Evolutionary conservation across 2,888 invertebrate species (phyloP).

Genomic region (Hartigia nigra): DNA sequence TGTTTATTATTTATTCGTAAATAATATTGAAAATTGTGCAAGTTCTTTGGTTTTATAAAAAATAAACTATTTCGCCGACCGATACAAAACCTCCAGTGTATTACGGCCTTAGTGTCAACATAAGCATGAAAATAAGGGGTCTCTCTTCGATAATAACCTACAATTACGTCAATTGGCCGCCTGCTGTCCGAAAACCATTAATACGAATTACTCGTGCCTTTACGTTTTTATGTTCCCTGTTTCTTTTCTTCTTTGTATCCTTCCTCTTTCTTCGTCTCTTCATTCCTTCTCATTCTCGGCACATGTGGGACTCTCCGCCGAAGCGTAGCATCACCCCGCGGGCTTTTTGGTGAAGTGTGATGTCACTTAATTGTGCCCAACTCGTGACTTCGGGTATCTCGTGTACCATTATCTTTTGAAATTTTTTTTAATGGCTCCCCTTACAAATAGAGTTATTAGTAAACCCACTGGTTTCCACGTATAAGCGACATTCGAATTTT

Average conservation of each 20-base stretch:
- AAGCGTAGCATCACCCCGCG: neutral
- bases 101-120: slow-evolving; percentile 20
- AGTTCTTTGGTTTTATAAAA: neutral
- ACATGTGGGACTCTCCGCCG: neutral
- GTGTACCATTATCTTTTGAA: neutral
- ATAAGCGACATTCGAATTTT: neutral
- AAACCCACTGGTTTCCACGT: neutral
- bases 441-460: neutral
- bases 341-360: neutral
- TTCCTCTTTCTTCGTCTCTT: neutral
- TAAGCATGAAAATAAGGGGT: slow-evolving; percentile 24
- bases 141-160: slow-evolving; percentile 30
- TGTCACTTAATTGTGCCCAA: neutral
- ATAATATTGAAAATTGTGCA: neutral
- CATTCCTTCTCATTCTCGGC: neutral
- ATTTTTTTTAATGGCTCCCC: neutral
- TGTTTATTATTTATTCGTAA: neutral
- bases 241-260: slow-evolving; percentile 11
- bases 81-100: neutral
- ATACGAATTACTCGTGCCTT: slow-evolving; percentile 40
- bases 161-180: slow-evolving; percentile 40
- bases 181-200: slow-evolving; percentile 32
- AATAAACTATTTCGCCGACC: neutral
- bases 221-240: slow-evolving; percentile 21
- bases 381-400: neutral